Evolutionary conservation across 2,113 vertebrate genomes (phyloP).

Genomic region (Eubucco bourcierii): DNA sequence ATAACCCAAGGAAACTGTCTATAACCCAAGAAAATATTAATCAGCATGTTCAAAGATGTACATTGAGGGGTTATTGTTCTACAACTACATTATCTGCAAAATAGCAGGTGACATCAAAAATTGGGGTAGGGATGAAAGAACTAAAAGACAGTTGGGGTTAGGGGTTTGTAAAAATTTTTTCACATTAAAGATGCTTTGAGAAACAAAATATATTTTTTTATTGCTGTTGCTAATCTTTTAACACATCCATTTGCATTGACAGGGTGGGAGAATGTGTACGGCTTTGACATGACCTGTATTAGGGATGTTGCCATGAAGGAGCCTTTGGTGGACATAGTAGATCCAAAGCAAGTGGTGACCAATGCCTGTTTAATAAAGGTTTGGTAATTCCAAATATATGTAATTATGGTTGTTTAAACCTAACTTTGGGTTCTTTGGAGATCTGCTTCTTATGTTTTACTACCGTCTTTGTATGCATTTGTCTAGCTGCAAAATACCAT

Average conservation of each 20-base stretch:
- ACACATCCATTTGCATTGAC: conserved; percentile 48
- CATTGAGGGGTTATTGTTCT: background rate
- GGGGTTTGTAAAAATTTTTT: background rate
- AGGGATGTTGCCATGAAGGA: conserved; percentile 97
- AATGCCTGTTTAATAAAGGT: conserved; percentile 97
- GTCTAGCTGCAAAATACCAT: background rate
- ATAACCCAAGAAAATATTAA: background rate
- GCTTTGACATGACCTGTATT: conserved; percentile 99
- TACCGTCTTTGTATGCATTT: background rate
- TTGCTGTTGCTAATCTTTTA: conserved; percentile 17
- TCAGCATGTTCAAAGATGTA: background rate
- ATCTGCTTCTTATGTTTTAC: background rate
- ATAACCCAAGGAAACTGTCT: background rate
- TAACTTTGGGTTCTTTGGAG: background rate
- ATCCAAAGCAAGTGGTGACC: conserved; percentile 97
- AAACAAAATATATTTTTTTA: background rate
- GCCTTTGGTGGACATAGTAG: conserved; percentile 95
- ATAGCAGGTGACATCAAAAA: background rate
- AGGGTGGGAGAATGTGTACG: conserved; percentile 99
- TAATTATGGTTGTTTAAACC: background rate
- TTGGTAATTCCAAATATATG: conserved; percentile 59
- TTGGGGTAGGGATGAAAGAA: background rate
- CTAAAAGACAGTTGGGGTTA: background rate
- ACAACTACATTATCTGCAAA: background rate
- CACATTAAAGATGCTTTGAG: background rate